Base-by-base conservation (phyloP, 2,888 invertebrate species). In the Xanthia icteritia region DNA sequence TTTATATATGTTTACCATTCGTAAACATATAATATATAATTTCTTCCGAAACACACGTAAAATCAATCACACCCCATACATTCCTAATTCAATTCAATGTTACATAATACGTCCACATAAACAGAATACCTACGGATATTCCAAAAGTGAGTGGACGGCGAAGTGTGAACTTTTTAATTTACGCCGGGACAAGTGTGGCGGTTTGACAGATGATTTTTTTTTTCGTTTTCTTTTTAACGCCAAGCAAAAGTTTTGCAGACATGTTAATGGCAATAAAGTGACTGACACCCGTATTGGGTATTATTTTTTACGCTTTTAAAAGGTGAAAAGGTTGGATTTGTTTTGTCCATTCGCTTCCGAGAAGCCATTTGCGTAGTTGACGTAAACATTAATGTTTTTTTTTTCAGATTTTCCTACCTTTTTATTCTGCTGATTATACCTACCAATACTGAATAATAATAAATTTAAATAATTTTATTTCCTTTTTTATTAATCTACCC, bases 131-230 rank as follows among this genome's bases (percentile, higher is more conserved):
- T n/a, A 86, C 54, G 81, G 71, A 70, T 64, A 63, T 68, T 48
- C 73, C 76, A 15, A 73, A 84, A 84, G 79, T 86, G 85, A 86
- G 83, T 71, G 71, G 74, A 71, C 77, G 70, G 76, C 73, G 61
- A 77, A 85, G 85, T 87, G 84, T 85, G 84, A 89, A 91, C 90
- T 92, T 91, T 90, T 90, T 90, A 92, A 92, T 92, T 91, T 89
- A 89, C 86, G 84, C 73, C 74, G 75, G 74, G 86, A 89, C 86
- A 86, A 82, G 86, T 82, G 79, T 85, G 85, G 82, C 86, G 83
- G 73, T 79, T 86, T 86, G 84, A 82, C 79, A 82, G 90, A 90
- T 85, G 87, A 88, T 85, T 88, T 77, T 77, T 80, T 66, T 64
- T 79, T 83, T 79, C 13, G 81, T 85, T 73, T 75, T 67, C 27